A percentile compares a stretch with the other conserved stretches of the same genome.
phyloP scores from a whole-genome alignment of 1,140 invertebrate genomes.

The Berghia stephanieae region DNA sequence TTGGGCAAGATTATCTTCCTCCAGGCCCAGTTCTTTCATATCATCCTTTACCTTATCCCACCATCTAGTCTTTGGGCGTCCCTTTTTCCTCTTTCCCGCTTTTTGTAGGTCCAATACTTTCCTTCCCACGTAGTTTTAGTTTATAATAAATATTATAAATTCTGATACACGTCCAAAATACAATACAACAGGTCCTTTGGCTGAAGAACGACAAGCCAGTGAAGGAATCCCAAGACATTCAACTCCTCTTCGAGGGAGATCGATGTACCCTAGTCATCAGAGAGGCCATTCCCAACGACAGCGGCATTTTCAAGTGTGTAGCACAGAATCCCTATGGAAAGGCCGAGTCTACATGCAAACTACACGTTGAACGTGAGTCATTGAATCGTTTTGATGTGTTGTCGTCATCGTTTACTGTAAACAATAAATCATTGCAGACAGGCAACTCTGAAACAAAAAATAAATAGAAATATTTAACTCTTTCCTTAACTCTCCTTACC shows the following conservation, averaged over 20 bases:
- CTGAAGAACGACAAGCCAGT: constrained; percentile 63
- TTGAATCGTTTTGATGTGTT: background rate
- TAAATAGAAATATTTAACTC: background rate
- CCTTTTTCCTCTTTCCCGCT: too few species aligned
- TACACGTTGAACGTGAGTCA: constrained; percentile 65
- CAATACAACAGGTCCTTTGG: constrained; percentile 64
- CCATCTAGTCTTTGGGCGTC: too few species aligned
- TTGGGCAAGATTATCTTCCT: too few species aligned
- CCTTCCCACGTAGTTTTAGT: too few species aligned
- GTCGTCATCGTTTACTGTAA: background rate
- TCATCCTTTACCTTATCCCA: too few species aligned
- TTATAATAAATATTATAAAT: too few species aligned
- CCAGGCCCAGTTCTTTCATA: too few species aligned
- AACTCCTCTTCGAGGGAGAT: constrained; percentile 65
- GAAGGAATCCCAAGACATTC: constrained; percentile 64
- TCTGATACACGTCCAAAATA: too few species aligned
- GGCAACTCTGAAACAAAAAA: background rate
- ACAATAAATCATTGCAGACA: background rate
- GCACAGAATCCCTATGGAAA: constrained; percentile 66
- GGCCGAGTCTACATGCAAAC: constrained; percentile 63
- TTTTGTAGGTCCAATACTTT: too few species aligned
- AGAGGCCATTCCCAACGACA: constrained; percentile 66
- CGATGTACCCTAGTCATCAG: constrained; percentile 66
- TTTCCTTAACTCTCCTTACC: too few species aligned
- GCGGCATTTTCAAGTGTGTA: constrained; percentile 66